Evolutionary conservation across 35 echinoderm and acorn worm species (phyloP).

Genomic region (Lytechinus variegatus): DNA sequence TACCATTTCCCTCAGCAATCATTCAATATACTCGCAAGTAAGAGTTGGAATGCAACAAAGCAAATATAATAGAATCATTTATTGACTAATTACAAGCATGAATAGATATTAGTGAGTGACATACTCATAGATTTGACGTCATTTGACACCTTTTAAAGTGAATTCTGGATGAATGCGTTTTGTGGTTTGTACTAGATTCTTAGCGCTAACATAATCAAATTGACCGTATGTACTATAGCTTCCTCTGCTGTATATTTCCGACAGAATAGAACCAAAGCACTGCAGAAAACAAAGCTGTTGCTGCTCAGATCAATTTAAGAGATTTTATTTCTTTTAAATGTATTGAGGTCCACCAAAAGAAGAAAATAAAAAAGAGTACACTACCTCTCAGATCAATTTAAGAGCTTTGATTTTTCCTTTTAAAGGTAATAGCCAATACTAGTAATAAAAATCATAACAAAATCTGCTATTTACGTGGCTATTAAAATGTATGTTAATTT

Average conservation of each 20-base stretch:
- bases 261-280: background rate
- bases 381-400: no score
- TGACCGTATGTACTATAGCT: background rate
- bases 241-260: background rate
- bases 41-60: background rate
- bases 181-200: background rate
- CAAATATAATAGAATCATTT: background rate
- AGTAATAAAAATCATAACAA: no score
- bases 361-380: background rate
- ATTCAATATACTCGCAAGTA: background rate
- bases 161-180: background rate
- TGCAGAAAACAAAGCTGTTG: background rate
- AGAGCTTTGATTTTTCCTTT: no score
- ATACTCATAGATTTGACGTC: background rate
- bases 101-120: background rate
- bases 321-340: background rate
- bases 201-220: background rate
- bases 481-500: no score
- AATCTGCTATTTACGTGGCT: no score
- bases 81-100: constrained; percentile 13
- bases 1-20: background rate
- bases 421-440: no score
- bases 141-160: constrained; percentile 3
- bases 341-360: background rate
- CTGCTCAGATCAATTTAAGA: background rate